Evolutionary conservation across 2,797 vertebrate genomes (phyloP), one percentile per base, ranked within the genome.

Genomic region (Neosalanx taihuensis): DNA sequence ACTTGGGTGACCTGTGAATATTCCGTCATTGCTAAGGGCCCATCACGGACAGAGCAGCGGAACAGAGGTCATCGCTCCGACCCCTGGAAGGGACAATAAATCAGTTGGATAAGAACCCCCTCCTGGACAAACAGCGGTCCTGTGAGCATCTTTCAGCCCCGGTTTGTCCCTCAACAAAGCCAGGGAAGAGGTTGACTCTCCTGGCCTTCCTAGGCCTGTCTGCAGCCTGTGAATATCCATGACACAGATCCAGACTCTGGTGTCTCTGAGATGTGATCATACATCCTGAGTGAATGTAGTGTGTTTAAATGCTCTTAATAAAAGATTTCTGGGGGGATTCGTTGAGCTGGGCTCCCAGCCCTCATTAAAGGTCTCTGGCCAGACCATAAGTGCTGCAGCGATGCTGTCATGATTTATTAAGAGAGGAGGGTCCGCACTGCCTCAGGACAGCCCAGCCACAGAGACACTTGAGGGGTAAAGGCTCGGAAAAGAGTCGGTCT

Each of bases 401-500:
- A 64, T 84, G 85, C 84, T 81, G 81, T 89, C 85, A 93, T 92
- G 88, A 92, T 93, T 93, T 92, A 94, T 93, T 92, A 91, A 92
- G 87, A 76, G 77, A 23, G 37, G 23, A 7, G 56, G 53, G 85
- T 80, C 86, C 87, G 88, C 84, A 90, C 84, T 78, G 88, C 91
- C 91, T 88, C 84, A 91, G 91, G 90, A 93, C 89, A 90, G 85
- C 89, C 72, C 79, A 86, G 82, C 90, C 91, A 86, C 81, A 78
- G 87, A 88, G 89, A 91, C 88, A 89, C 91, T 92, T 92, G 86
- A 89, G 86, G 88, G 89, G 86, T 88, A 90, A 92, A 89, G 86
- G 86, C 83, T 78, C 70, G 83, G 86, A 89, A 86, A 79, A 85
- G 84, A 88, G 86, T 86, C 84, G 63, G 83, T 73, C 79, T 90